Percentiles rank a stretch among this genome's conserved stretches.
Conservation (phyloP, 1,140 invertebrate species). For the Apocrypta bakeri region DNA sequence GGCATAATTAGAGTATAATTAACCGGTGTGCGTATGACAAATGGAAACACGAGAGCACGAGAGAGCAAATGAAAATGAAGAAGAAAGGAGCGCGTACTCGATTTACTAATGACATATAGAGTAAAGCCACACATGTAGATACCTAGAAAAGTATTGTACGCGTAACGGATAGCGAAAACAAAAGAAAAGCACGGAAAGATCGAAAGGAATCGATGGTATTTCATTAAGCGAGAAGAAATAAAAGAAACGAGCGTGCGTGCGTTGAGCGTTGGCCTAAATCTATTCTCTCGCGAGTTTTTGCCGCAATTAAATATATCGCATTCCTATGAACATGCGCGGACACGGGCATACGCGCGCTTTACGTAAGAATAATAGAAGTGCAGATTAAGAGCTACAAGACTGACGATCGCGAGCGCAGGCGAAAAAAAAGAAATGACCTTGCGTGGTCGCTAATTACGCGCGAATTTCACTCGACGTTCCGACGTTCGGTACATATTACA, state of each 20-base stretch:
- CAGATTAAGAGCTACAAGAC: neutral
- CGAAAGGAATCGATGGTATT: slow-evolving; percentile 10
- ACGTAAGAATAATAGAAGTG: neutral
- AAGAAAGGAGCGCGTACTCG: neutral
- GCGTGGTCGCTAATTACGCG: slow-evolving; percentile 43
- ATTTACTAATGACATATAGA: slow-evolving; percentile 41
- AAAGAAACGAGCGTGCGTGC: neutral
- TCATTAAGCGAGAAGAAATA: slow-evolving; percentile 31
- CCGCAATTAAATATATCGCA: slow-evolving; percentile 27
- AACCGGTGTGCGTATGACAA: slow-evolving; percentile 31
- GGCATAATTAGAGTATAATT: slow-evolving; percentile 30
- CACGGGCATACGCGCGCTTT: neutral
- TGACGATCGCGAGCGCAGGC: neutral
- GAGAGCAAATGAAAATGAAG: slow-evolving; percentile 12
- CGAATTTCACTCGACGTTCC: slow-evolving; percentile 37
- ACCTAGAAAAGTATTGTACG: neutral
- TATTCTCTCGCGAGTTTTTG: slow-evolving; percentile 8
- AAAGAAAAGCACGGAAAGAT: neutral
- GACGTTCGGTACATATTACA: neutral
- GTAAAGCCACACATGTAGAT: too few species aligned
- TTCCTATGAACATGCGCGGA: neutral
- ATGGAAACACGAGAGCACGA: slow-evolving; percentile 5
- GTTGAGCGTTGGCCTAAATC: slow-evolving; percentile 39
- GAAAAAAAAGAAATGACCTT: slow-evolving; percentile 38
- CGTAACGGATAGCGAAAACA: neutral